phyloP scores from a whole-genome alignment of 2,113 vertebrate genomes.

The Bos indicus region DNA sequence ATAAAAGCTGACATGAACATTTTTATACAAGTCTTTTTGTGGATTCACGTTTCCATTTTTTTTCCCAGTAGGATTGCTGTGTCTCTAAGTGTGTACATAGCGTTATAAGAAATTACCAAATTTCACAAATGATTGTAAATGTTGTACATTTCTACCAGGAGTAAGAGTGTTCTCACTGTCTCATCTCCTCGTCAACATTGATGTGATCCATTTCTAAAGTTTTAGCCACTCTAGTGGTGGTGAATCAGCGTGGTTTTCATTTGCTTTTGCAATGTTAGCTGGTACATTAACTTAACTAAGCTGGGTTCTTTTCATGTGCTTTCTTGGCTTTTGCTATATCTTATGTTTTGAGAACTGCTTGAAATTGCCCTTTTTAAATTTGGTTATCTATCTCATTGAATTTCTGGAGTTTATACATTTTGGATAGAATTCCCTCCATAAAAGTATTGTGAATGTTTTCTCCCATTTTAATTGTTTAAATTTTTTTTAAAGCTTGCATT shows the following conservation, averaged over 20 bases:
- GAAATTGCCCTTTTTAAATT: background rate
- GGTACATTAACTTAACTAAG: background rate
- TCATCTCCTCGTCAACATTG: background rate
- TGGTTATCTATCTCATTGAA: background rate
- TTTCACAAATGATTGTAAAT: background rate
- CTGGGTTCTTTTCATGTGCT: background rate
- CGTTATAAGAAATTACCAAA: background rate
- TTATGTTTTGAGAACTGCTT: background rate
- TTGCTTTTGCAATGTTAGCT: background rate
- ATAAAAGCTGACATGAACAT: background rate
- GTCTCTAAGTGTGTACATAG: background rate
- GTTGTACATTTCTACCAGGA: background rate
- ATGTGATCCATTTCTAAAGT: background rate
- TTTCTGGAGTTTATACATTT: background rate
- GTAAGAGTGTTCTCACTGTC: background rate
- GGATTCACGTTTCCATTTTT: background rate
- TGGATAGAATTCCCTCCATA: background rate
- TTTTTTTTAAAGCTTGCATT: background rate
- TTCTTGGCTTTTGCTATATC: background rate
- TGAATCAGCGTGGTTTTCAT: background rate
- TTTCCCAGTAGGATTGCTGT: background rate
- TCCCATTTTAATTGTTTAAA: background rate
- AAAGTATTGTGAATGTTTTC: background rate
- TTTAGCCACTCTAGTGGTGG: background rate
- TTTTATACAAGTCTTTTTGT: background rate